Evolutionary conservation across 2,797 vertebrate genomes (phyloP).

Genomic region (Acanthiza pusilla): DNA sequence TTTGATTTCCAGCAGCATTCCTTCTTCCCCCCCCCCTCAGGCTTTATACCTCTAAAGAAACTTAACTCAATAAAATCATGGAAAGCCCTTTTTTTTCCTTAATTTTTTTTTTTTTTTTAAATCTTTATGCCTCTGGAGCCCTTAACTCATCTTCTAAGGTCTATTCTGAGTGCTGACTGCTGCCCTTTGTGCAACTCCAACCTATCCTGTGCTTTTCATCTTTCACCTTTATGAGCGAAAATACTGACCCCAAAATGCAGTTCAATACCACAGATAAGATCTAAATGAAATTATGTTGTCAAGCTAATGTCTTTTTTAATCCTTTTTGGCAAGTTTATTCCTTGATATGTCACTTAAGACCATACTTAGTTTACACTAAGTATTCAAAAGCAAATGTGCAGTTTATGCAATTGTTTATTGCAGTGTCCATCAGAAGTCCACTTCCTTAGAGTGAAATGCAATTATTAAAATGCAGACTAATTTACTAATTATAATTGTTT

Average conservation of each 20-base stretch:
- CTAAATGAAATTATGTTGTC: constrained; percentile 26
- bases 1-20: constrained; percentile 19
- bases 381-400: background rate
- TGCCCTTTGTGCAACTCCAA: constrained; percentile 19
- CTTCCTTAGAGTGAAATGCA: background rate
- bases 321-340: background rate
- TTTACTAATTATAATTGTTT: background rate
- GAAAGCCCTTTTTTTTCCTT: background rate
- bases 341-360: background rate
- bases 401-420: background rate
- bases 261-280: background rate
- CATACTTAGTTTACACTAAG: background rate
- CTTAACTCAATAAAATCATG: background rate
- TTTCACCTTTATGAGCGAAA: background rate
- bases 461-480: background rate
- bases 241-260: constrained; percentile 4
- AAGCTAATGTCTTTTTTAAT: background rate
- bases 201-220: background rate
- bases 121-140: background rate
- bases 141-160: constrained; percentile 31
- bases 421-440: background rate
- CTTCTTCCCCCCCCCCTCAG: background rate
- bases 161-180: constrained; percentile 7
- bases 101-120: background rate
- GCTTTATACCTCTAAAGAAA: constrained; percentile 9